Percentiles rank a stretch among this genome's conserved stretches.
Evolutionary conservation across 2,888 invertebrate genomes (phyloP).

Genomic region (Apeira syringaria): DNA sequence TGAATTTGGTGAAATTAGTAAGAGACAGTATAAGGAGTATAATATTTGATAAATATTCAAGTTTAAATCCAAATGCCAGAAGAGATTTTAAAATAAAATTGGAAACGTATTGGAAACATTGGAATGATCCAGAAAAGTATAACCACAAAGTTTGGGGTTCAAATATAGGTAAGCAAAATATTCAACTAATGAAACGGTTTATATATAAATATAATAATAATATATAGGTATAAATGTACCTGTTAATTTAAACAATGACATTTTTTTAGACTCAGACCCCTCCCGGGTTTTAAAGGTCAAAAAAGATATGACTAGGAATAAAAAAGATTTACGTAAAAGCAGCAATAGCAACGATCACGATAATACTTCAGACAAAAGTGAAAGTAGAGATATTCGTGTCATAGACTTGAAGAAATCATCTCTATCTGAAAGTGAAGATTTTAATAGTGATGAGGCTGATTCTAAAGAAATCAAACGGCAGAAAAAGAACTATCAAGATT

Average conservation of each 20-base stretch:
- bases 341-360: neutral
- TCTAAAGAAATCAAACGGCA: neutral
- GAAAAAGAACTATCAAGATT: neutral
- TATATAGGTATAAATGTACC: neutral
- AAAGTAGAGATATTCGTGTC: too few species aligned
- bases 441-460: neutral
- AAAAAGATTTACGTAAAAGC: constrained; percentile 4
- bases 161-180: neutral
- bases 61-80: constrained; percentile 36
- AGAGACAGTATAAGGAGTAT: constrained; percentile 37
- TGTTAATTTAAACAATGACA: neutral
- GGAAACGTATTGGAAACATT: constrained; percentile 31
- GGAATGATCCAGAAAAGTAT: constrained; percentile 1
- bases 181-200: too few species aligned
- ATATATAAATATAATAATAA: constrained; percentile 2
- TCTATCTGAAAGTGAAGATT: neutral
- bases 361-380: neutral
- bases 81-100: constrained; percentile 35
- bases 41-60: constrained; percentile 48
- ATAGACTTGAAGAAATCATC: too few species aligned
- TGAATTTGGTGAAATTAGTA: constrained; percentile 37
- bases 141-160: constrained; percentile 12
- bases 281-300: neutral
- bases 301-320: neutral
- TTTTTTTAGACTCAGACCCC: too few species aligned